phyloP scores from a whole-genome alignment of 2,888 invertebrate genomes.

The Apamea monoglypha region DNA sequence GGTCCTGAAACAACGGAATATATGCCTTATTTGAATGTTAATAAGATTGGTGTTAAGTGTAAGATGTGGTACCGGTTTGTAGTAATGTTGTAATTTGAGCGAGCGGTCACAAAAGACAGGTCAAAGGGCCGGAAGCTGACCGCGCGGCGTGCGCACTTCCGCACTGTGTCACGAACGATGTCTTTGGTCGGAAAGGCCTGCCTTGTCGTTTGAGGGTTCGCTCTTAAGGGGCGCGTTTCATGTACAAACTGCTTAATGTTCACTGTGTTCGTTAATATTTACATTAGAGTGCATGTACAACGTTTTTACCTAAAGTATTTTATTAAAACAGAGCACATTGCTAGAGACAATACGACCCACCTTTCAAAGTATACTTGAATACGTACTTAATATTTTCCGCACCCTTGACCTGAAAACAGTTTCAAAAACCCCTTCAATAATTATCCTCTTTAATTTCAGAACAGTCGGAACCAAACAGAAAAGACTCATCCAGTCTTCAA shows the following conservation, averaged over 20 bases:
- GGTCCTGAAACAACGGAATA: slow-evolving; percentile 69
- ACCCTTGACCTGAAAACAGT: background rate
- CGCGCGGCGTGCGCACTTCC: slow-evolving; percentile 84
- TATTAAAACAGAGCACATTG: too few relatives aligned
- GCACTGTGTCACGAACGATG: slow-evolving; percentile 78
- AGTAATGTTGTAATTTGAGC: slow-evolving; percentile 82
- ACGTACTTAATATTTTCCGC: background rate
- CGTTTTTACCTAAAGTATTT: background rate
- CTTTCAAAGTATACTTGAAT: background rate
- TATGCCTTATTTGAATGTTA: slow-evolving; percentile 61
- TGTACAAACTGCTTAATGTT: slow-evolving; percentile 46
- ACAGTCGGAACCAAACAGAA: slow-evolving; percentile 13
- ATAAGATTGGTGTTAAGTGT: slow-evolving; percentile 58
- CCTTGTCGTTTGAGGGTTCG: slow-evolving; percentile 72
- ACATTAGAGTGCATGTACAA: background rate
- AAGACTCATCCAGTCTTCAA: slow-evolving; percentile 31
- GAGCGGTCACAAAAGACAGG: slow-evolving; percentile 80
- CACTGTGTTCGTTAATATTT: slow-evolving; percentile 26
- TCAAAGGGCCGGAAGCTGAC: slow-evolving; percentile 88
- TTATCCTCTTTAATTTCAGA: slow-evolving; percentile 9
- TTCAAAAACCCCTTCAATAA: slow-evolving; percentile 1
- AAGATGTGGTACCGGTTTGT: slow-evolving; percentile 55
- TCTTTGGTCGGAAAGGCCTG: slow-evolving; percentile 80
- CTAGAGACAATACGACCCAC: background rate
- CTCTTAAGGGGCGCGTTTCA: slow-evolving; percentile 62